Evolutionary conservation across 2,113 vertebrate genomes (phyloP).

Genomic region (Salvator merianae): DNA sequence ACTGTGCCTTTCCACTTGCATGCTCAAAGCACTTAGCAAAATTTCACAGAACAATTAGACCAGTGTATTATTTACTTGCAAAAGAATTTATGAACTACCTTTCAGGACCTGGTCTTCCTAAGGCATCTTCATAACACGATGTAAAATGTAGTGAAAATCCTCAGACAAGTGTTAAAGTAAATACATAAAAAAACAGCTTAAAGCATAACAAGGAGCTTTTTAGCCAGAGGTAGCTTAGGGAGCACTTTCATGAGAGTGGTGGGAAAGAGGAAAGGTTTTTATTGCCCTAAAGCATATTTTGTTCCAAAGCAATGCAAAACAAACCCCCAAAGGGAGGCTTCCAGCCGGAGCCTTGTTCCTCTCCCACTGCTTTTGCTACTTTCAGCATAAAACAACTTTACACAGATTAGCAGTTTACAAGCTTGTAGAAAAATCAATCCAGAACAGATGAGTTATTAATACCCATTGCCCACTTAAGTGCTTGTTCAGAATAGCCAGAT

Average conservation of each 20-base stretch:
- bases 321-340: no score
- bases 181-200: no score
- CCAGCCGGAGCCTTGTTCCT: no score
- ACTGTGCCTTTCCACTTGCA: neutral
- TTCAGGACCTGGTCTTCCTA: neutral
- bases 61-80: neutral
- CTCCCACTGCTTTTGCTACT: no score
- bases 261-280: no score
- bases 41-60: neutral
- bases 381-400: neutral
- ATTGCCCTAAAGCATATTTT: no score
- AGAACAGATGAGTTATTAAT: neutral
- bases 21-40: neutral
- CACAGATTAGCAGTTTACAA: neutral
- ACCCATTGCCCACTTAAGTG: neutral
- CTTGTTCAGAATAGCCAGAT: neutral
- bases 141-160: neutral
- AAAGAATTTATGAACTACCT: neutral
- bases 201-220: no score
- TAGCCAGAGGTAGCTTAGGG: no score
- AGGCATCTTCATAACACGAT: neutral
- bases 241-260: no score
- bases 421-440: neutral
- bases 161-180: neutral
- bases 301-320: no score